phyloP scores from a whole-genome alignment of 2,888 invertebrate genomes.

The Drosophila multiciliata region DNA sequence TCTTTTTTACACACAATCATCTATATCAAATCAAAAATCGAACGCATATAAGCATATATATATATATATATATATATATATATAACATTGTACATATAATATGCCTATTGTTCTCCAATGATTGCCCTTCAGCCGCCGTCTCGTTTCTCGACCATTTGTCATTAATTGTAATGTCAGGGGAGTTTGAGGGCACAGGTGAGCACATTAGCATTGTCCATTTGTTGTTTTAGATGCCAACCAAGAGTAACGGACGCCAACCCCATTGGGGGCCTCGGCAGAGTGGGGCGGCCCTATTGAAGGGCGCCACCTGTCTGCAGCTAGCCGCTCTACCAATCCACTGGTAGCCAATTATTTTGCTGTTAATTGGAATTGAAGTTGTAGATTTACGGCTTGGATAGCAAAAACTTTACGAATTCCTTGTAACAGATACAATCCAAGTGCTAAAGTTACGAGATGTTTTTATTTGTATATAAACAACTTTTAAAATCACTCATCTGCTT shows the following conservation, averaged over 20 bases:
- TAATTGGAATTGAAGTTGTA: slow-evolving; percentile 10
- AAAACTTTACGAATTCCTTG: not conserved
- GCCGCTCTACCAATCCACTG: slow-evolving; percentile 3
- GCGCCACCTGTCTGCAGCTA: slow-evolving; percentile 44
- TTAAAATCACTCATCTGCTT: not conserved
- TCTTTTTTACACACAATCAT: slow-evolving; percentile 20
- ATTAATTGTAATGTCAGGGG: slow-evolving; percentile 74
- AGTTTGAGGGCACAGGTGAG: slow-evolving; percentile 51
- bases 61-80: not conserved
- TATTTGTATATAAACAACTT: not conserved
- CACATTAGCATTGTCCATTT: slow-evolving; percentile 69
- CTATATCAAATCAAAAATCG: slow-evolving; percentile 56
- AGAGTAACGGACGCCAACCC: slow-evolving; percentile 12
- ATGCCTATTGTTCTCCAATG: slow-evolving; percentile 56
- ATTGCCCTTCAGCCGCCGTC: slow-evolving; percentile 50
- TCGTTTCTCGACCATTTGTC: slow-evolving; percentile 54
- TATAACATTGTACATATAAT: slow-evolving; percentile 27
- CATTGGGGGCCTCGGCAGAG: not conserved
- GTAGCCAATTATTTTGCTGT: slow-evolving; percentile 19
- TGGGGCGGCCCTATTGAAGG: not conserved
- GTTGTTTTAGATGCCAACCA: slow-evolving; percentile 59
- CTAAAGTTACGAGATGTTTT: not conserved
- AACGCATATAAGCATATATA: slow-evolving; percentile 32
- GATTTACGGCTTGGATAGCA: slow-evolving; percentile 10
- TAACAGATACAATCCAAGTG: not conserved